Evolutionary conservation across 2,113 vertebrate genomes (phyloP).

Genomic region (Gallinago jamesoni): DNA sequence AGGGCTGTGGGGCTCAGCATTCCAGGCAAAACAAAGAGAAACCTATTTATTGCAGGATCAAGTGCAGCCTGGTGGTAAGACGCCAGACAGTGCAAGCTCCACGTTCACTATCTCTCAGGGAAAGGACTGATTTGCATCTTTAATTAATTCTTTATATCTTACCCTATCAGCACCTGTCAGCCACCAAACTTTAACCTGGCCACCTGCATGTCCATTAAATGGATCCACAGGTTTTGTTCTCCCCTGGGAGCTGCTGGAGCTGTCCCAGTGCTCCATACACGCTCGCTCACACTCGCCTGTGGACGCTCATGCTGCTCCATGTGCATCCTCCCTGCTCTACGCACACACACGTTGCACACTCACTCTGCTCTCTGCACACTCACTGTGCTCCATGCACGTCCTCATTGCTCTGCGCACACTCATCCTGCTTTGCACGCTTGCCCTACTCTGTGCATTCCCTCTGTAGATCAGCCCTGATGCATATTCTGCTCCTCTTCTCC

Average conservation of each 20-base stretch:
- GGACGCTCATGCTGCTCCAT: rapidly evolving
- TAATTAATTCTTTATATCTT: background rate
- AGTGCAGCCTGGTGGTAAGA: background rate
- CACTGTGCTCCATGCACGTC: background rate
- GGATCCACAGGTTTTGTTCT: background rate
- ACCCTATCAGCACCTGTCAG: too few relatives aligned
- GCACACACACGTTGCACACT: too few relatives aligned
- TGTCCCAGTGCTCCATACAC: rapidly evolving
- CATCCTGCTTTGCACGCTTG: rapidly evolving
- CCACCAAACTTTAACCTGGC: background rate
- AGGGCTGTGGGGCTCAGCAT: background rate
- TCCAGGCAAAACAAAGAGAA: background rate
- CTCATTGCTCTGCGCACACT: background rate
- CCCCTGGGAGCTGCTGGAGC: background rate
- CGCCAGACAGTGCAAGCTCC: background rate
- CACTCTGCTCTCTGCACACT: too few relatives aligned
- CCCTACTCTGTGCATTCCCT: background rate
- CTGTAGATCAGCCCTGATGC: background rate
- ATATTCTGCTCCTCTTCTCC: background rate
- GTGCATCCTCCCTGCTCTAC: background rate
- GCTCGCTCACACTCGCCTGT: rapidly evolving
- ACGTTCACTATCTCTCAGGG: rapidly evolving
- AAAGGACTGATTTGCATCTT: background rate
- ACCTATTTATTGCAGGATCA: background rate
- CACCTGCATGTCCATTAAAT: rapidly evolving